Percentiles rank a stretch among this genome's conserved stretches.
phyloP scores from a whole-genome alignment of 2,888 invertebrate genomes.

The Hoplodrina ambigua region DNA sequence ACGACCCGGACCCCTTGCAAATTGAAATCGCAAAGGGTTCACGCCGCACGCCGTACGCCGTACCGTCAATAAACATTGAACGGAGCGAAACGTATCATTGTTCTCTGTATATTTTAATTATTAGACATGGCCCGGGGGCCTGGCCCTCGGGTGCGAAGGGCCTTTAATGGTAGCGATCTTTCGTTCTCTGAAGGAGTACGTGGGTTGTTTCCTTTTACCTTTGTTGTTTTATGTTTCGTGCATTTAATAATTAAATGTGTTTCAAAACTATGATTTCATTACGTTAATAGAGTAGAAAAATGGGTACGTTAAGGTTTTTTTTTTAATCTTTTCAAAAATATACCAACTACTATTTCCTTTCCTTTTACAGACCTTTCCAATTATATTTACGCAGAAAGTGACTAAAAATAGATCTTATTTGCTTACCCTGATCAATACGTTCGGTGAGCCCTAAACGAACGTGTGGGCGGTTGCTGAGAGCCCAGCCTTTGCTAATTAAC shows the following conservation, averaged over 20 bases:
- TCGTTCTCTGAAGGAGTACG: slow-evolving; percentile 63
- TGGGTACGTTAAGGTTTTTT: not conserved
- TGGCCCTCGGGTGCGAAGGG: slow-evolving; percentile 73
- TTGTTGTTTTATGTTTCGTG: slow-evolving; percentile 67
- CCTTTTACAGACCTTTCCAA: not conserved
- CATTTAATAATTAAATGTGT: slow-evolving; percentile 56
- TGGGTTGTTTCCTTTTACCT: slow-evolving; percentile 66
- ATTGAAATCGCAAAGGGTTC: slow-evolving; percentile 87
- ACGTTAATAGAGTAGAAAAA: slow-evolving; percentile 32
- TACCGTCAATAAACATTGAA: slow-evolving; percentile 85
- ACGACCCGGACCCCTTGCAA: slow-evolving; percentile 74
- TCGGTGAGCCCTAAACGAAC: not conserved
- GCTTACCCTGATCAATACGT: slow-evolving; percentile 4
- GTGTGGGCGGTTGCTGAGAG: not conserved
- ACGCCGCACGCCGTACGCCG: slow-evolving; percentile 70
- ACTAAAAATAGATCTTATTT: slow-evolving; percentile 9
- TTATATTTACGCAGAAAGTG: not conserved
- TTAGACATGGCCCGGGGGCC: slow-evolving; percentile 78
- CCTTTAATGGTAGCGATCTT: slow-evolving; percentile 74
- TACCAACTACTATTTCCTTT: not conserved
- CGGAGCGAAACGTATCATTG: slow-evolving; percentile 86
- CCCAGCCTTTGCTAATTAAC: slow-evolving; percentile 3
- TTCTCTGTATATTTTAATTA: slow-evolving; percentile 88
- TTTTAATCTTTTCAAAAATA: not conserved
- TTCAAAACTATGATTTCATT: slow-evolving; percentile 57